Conservation (phyloP, 2,797 vertebrate species). For the Mormyrops boulengeri region DNA sequence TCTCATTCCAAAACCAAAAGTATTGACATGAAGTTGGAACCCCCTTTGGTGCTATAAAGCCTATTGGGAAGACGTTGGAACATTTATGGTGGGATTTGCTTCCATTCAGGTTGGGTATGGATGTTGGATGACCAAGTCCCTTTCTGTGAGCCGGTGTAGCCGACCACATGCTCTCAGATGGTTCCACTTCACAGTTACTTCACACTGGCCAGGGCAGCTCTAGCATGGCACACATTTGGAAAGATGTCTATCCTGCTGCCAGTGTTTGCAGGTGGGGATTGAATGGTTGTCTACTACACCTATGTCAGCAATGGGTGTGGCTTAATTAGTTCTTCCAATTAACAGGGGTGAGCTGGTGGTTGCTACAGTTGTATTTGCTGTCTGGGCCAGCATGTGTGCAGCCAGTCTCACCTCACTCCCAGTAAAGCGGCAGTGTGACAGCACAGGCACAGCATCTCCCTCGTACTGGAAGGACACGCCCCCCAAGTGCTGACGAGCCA, state of each 20-base stretch:
- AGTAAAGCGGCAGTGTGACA: conserved; percentile 80
- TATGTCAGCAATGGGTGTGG: not conserved
- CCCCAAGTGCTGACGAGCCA: conserved; percentile 78
- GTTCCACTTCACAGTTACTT: not conserved
- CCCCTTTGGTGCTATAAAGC: not conserved
- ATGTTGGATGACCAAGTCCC: not conserved
- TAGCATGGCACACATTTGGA: not conserved
- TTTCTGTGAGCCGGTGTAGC: not conserved
- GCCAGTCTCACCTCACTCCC: conserved; percentile 82
- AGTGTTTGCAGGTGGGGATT: not conserved
- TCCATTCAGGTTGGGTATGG: not conserved
- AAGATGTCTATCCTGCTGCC: not conserved
- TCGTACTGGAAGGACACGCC: conserved; percentile 66
- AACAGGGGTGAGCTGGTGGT: not conserved
- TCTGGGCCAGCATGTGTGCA: not conserved
- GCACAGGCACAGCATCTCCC: conserved; percentile 66
- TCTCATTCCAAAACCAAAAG: not conserved
- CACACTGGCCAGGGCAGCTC: not conserved
- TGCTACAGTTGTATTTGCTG: not conserved
- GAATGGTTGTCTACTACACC: not conserved
- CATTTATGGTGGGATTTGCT: not conserved
- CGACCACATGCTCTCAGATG: not conserved
- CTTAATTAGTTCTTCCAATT: not conserved
- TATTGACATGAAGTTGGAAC: not conserved
- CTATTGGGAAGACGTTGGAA: not conserved